phyloP scores from a whole-genome alignment of 2,113 vertebrate species.

The Vidua chalybeata region DNA sequence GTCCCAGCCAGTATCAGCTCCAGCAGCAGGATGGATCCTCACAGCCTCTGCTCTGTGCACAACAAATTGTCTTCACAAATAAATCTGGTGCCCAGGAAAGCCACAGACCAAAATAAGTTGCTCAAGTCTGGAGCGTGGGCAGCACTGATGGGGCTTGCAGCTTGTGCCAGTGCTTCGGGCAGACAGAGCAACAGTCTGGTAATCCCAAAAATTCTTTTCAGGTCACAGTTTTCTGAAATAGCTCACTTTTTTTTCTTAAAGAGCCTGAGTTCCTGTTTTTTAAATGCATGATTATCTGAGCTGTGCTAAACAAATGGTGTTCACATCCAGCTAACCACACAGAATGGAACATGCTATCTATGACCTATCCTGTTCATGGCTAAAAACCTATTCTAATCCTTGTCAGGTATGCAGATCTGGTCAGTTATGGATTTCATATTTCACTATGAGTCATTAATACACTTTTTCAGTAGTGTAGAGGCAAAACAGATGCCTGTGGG shows the following conservation, averaged over 20 bases:
- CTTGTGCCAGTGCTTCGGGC: background rate
- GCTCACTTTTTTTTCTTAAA: background rate
- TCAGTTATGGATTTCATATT: background rate
- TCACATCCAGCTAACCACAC: background rate
- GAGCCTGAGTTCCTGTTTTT: background rate
- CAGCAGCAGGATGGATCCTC: background rate
- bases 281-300: background rate
- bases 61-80: slow-evolving; percentile 10
- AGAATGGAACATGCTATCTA: background rate
- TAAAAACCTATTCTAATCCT: background rate
- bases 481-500: background rate
- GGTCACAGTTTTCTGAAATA: background rate
- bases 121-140: slow-evolving; percentile 32
- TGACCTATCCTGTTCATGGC: background rate
- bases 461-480: background rate
- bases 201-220: slow-evolving; percentile 47
- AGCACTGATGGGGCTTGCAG: background rate
- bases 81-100: slow-evolving; percentile 3
- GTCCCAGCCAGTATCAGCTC: background rate
- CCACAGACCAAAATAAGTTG: slow-evolving; percentile 34
- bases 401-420: background rate
- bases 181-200: slow-evolving; percentile 40
- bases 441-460: background rate
- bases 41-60: slow-evolving; percentile 17
- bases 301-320: background rate